Percentiles rank a stretch among this genome's conserved stretches.
Conservation (phyloP, 2,113 vertebrate genomes). For the Nansenia antarctica region DNA sequence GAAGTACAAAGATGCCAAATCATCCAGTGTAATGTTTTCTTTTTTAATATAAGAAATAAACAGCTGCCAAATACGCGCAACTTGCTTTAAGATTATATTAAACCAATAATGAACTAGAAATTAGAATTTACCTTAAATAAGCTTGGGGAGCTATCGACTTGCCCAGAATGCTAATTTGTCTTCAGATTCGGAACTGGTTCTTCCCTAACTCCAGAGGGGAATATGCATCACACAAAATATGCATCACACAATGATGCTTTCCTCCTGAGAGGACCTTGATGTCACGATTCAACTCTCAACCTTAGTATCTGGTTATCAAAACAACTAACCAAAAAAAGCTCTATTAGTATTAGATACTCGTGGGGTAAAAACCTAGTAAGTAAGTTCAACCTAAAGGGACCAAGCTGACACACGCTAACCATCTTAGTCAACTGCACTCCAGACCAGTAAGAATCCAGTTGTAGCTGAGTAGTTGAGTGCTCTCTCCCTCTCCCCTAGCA, state of each 20-base stretch:
- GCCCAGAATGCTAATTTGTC: conserved; percentile 75
- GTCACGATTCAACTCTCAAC: too few species aligned
- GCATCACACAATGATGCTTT: not conserved
- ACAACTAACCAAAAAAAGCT: not conserved
- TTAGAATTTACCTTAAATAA: conserved; percentile 79
- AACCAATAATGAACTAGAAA: conserved; percentile 70
- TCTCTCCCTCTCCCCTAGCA: conserved; percentile 19
- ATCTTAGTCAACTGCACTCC: conserved; percentile 1
- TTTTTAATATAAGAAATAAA: conserved; percentile 81
- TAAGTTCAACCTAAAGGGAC: too few species aligned
- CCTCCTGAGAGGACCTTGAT: too few species aligned
- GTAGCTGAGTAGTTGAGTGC: not conserved
- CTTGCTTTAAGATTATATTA: conserved; percentile 76
- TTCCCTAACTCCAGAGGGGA: conserved; percentile 58
- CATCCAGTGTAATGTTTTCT: conserved; percentile 73
- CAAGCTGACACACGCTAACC: not conserved
- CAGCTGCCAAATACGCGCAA: conserved; percentile 74
- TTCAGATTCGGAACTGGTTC: conserved; percentile 57
- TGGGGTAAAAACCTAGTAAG: too few species aligned
- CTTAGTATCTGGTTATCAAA: too few species aligned
- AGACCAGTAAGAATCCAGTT: not conserved
- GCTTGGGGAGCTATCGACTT: conserved; percentile 65
- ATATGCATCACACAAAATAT: not conserved
- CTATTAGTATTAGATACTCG: too few species aligned
- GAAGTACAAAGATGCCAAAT: conserved; percentile 76